phyloP scores from a whole-genome alignment of 2,797 vertebrate genomes.

The Falco naumanni region DNA sequence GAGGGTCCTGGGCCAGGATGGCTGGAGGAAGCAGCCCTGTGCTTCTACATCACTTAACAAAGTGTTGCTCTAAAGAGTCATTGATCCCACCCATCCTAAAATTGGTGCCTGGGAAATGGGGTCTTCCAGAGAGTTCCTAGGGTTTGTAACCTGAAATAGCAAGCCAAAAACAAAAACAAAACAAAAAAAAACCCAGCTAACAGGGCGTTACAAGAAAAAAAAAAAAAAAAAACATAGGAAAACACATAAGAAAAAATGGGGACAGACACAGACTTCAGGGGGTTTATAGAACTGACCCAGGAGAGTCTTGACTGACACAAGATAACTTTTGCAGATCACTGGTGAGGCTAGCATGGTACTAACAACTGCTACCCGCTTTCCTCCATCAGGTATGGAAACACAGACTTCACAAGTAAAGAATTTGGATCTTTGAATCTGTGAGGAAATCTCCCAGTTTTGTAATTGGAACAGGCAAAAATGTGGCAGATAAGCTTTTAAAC shows the following conservation, averaged over 20 bases:
- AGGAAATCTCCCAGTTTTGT: background rate
- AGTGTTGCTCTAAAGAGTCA: background rate
- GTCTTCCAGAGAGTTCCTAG: background rate
- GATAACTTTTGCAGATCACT: background rate
- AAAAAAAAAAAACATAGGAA: no score
- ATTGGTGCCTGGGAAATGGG: background rate
- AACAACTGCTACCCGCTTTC: background rate
- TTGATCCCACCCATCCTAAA: background rate
- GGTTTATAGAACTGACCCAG: background rate
- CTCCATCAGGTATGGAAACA: rapidly evolving
- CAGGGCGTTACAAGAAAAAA: background rate
- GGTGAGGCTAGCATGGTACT: rapidly evolving
- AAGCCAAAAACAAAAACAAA: background rate
- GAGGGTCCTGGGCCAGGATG: background rate
- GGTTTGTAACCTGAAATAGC: background rate
- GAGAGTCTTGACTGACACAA: background rate
- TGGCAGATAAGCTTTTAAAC: background rate
- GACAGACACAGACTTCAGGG: background rate
- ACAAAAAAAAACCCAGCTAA: background rate
- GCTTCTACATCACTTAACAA: background rate
- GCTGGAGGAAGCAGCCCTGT: rapidly evolving
- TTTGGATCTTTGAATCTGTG: background rate
- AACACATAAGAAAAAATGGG: rapidly evolving
- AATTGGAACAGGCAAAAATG: background rate
- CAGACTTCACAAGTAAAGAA: background rate